Percentiles rank a stretch among this genome's conserved stretches.
Conservation (phyloP, 2,797 vertebrate species). For the Tachyglossus aculeatus region DNA sequence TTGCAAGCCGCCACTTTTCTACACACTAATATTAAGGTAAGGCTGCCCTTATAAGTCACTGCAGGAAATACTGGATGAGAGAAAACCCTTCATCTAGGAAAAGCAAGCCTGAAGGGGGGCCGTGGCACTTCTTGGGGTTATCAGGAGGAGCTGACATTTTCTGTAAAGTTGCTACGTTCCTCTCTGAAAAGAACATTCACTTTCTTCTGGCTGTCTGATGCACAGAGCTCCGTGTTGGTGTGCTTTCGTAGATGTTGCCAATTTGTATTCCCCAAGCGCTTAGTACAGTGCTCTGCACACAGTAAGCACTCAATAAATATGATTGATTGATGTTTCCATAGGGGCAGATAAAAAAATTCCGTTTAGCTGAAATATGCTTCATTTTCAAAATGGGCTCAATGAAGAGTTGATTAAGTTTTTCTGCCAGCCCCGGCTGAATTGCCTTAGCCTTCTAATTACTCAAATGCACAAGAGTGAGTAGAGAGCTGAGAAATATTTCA, state of each 20-base stretch:
- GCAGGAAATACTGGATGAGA: not conserved
- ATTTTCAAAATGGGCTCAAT: constrained; percentile 24
- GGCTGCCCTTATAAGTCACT: not conserved
- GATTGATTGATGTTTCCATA: too few species aligned
- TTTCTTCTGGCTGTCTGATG: constrained; percentile 9
- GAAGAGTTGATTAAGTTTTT: constrained; percentile 17
- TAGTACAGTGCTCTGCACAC: too few species aligned
- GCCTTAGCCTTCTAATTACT: not conserved
- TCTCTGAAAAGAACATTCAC: constrained; percentile 3
- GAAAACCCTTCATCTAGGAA: not conserved
- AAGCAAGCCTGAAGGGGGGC: not conserved
- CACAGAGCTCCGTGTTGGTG: not conserved
- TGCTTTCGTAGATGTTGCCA: too few species aligned
- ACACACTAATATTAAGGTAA: not conserved
- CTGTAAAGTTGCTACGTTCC: not conserved
- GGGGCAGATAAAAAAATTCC: constrained; percentile 4
- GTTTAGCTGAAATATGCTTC: constrained; percentile 25
- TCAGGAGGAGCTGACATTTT: not conserved
- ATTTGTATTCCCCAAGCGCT: too few species aligned
- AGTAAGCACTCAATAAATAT: too few species aligned
- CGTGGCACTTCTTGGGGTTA: not conserved
- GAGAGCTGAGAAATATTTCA: constrained; percentile 23
- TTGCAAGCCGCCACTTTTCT: not conserved
- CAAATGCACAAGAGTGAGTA: constrained; percentile 4
- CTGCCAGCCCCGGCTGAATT: not conserved